These are phyloP conservation scores for Diplodus sargus DNA, from an alignment of 2,797 vertebrate genomes.

Conservation along the genomic window DNA sequence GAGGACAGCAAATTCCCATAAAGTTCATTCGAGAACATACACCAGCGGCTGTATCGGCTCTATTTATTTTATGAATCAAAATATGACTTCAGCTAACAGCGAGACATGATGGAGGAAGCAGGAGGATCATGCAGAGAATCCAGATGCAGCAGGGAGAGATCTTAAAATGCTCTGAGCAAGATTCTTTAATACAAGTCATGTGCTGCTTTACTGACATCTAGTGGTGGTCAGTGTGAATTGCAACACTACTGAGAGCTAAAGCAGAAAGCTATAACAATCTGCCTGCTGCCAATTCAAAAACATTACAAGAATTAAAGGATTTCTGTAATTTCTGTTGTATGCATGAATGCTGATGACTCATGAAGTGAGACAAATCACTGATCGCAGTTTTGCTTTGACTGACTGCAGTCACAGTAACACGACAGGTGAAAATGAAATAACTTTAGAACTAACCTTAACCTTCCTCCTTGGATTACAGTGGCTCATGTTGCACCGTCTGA, in stretches of 20 bases:
- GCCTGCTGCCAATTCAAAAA: too few relatives aligned
- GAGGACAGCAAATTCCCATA: background rate
- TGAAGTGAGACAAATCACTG: too few relatives aligned
- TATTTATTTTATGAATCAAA: constrained; percentile 32
- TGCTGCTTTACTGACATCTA: constrained; percentile 54
- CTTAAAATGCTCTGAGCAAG: constrained; percentile 41
- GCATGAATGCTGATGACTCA: too few relatives aligned
- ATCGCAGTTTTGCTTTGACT: background rate
- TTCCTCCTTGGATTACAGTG: background rate
- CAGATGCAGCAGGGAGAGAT: constrained; percentile 36
- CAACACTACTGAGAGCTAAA: background rate
- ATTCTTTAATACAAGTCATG: background rate
- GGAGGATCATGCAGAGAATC: constrained; percentile 43
- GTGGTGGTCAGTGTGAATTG: background rate
- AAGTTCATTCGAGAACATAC: constrained; percentile 34
- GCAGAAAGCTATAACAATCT: background rate
- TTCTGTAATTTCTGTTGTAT: too few relatives aligned
- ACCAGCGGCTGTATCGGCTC: background rate
- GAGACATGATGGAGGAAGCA: constrained; percentile 26
- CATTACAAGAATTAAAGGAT: too few relatives aligned
- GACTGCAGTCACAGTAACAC: background rate
- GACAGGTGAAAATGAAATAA: background rate
- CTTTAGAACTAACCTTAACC: background rate
- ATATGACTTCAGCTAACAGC: constrained; percentile 27
- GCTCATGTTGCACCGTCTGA: background rate